A percentile compares a stretch with the other conserved stretches of the same genome.
These are phyloP conservation scores for Rhopalosiphum padi DNA, from an alignment of 1,140 invertebrate species.

Conservation along the genomic window DNA sequence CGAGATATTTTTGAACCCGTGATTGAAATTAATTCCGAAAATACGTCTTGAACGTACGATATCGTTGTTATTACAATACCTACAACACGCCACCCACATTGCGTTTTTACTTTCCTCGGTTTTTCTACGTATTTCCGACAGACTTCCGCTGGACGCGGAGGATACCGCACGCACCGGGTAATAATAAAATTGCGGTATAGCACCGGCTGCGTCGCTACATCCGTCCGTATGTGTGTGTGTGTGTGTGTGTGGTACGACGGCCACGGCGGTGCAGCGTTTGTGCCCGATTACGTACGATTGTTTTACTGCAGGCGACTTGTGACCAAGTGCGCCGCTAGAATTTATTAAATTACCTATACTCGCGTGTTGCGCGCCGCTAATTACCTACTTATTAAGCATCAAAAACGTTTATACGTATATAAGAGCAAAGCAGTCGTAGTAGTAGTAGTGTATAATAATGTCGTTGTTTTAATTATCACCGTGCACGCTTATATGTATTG, in stretches of 20 bases:
- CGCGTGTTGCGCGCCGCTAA: constrained; percentile 8
- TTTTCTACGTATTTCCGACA: background rate
- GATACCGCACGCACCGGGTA: background rate
- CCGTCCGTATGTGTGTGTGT: background rate
- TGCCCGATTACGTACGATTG: background rate
- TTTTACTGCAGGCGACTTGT: background rate
- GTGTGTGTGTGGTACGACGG: background rate
- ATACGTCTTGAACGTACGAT: too few relatives aligned
- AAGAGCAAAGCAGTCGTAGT: background rate
- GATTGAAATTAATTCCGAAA: background rate
- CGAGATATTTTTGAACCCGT: background rate
- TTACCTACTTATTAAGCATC: constrained; percentile 32
- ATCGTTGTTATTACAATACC: background rate
- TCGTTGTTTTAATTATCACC: background rate
- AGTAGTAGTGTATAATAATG: background rate
- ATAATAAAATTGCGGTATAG: background rate
- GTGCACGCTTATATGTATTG: background rate
- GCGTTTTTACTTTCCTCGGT: background rate
- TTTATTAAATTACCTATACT: constrained; percentile 26
- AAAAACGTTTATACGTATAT: constrained; percentile 23
- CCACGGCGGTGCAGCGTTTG: background rate
- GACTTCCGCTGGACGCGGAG: background rate
- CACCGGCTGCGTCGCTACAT: background rate
- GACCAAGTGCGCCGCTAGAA: constrained; percentile 16
- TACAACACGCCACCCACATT: background rate